Conservation (phyloP, 2,797 vertebrate species). For the Hapalemur alaotrensis region DNA sequence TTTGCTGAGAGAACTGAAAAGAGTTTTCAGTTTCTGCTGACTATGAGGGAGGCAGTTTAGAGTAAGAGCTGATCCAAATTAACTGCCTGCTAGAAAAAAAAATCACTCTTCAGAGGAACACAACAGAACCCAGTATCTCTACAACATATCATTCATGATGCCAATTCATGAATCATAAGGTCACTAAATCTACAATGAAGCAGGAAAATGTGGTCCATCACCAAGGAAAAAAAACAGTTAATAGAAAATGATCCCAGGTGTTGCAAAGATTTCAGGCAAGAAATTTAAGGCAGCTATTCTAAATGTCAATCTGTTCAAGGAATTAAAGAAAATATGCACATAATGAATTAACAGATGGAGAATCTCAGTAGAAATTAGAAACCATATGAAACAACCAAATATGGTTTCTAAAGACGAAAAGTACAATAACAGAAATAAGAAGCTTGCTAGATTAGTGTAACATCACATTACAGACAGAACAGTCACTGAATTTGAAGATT, state of each 20-base stretch:
- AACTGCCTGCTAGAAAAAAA: neutral
- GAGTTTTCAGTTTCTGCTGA: neutral
- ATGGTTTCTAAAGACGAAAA: neutral
- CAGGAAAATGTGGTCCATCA: neutral
- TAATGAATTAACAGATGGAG: neutral
- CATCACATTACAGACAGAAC: neutral
- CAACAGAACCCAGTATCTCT: neutral
- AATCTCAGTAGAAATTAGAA: neutral
- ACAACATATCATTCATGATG: fast-evolving
- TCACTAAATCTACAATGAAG: neutral
- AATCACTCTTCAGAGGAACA: neutral
- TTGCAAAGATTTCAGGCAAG: neutral
- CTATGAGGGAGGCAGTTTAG: neutral
- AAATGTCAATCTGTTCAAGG: neutral
- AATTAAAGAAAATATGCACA: neutral
- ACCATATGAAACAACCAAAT: neutral
- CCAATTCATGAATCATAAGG: neutral
- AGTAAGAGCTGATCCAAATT: neutral
- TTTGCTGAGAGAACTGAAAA: neutral
- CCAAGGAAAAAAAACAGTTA: neutral
- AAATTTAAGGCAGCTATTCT: neutral
- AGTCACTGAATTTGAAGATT: neutral
- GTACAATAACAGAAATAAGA: neutral
- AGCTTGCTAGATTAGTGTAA: neutral
- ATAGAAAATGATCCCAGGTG: neutral